Conservation (phyloP, 2,888 invertebrate species). For the Patella caerulea region DNA sequence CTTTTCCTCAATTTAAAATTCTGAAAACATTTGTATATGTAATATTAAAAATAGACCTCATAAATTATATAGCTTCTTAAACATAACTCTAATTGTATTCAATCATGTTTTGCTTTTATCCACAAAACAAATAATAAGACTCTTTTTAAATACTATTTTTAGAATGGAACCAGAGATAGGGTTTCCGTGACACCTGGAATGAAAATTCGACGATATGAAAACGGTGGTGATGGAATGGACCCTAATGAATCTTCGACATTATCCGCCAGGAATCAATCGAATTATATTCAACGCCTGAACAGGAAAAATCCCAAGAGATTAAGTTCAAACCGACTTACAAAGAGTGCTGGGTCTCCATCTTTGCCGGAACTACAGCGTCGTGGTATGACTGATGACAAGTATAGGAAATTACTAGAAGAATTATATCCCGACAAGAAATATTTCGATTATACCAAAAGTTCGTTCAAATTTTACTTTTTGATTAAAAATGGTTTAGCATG, state of each 20-base stretch:
- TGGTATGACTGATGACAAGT: constrained; percentile 43
- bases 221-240: background rate
- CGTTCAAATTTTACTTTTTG: constrained; percentile 15
- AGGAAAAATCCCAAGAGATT: background rate
- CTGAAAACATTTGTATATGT: too few relatives aligned
- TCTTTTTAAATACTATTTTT: too few relatives aligned
- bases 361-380: constrained; percentile 19
- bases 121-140: too few relatives aligned
- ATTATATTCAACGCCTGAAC: background rate
- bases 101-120: too few relatives aligned
- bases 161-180: too few relatives aligned
- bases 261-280: background rate
- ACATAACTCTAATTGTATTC: too few relatives aligned
- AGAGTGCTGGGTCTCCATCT: constrained; percentile 9
- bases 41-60: too few relatives aligned
- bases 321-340: background rate
- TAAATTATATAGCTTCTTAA: too few relatives aligned
- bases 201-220: constrained; percentile 1
- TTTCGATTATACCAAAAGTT: constrained; percentile 56
- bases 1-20: too few relatives aligned
- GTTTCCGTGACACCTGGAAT: background rate
- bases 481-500: background rate
- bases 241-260: background rate
- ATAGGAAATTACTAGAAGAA: constrained; percentile 50
- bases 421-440: constrained; percentile 56